Percentiles rank a stretch among this genome's conserved stretches.
Evolutionary conservation across 2,113 vertebrate genomes (phyloP).

Genomic region (Myxocyprinus asiaticus): DNA sequence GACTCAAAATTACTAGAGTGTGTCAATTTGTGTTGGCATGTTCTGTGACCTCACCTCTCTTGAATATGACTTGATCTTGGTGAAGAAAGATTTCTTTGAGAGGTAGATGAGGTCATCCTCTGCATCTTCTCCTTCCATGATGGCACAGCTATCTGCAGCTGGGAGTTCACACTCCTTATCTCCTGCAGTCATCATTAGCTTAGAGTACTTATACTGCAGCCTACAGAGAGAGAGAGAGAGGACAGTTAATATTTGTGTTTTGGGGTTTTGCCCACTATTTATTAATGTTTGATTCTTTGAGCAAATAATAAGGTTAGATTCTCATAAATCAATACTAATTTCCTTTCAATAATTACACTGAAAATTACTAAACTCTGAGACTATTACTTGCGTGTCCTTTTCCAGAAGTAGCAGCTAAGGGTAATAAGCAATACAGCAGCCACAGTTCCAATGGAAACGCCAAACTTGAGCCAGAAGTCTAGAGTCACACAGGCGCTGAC

Average conservation of each 20-base stretch:
- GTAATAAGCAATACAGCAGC: constrained; percentile 81
- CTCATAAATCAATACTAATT: too few species aligned
- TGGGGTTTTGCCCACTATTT: too few species aligned
- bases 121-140: constrained; percentile 95
- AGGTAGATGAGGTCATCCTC: constrained; percentile 90
- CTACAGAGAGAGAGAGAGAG: constrained; percentile 61
- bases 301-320: too few species aligned
- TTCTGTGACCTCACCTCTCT: constrained; percentile 77
- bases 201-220: constrained; percentile 92
- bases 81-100: constrained; percentile 87
- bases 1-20: not conserved
- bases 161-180: constrained; percentile 87
- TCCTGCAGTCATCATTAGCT: constrained; percentile 83
- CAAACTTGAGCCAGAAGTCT: constrained; percentile 94
- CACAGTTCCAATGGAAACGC: constrained; percentile 82
- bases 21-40: not conserved
- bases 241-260: too few species aligned
- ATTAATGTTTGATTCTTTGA: too few species aligned
- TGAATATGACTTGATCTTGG: constrained; percentile 85
- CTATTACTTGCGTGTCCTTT: constrained; percentile 90
- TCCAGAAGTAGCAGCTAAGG: constrained; percentile 93
- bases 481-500: constrained; percentile 83
- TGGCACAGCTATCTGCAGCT: constrained; percentile 91
- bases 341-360: too few species aligned
- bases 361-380: not conserved